Evolutionary conservation across 2,888 invertebrate species (phyloP).

Genomic region (Ischnura elegans): DNA sequence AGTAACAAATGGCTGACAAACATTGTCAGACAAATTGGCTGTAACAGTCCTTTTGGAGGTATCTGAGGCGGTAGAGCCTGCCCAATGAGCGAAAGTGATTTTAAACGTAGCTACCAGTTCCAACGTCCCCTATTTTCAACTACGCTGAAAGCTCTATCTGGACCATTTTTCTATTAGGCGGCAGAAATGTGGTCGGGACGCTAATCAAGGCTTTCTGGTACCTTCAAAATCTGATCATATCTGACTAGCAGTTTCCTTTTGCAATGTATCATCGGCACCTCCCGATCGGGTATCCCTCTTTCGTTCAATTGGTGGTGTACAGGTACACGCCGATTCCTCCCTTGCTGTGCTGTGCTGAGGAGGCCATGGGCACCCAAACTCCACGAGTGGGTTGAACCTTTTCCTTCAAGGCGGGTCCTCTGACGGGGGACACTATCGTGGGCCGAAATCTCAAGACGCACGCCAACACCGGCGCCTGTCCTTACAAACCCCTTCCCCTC

Average conservation of each 20-base stretch:
- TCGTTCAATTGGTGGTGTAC: neutral
- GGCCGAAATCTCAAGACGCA: constrained; percentile 59
- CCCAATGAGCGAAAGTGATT: too few relatives aligned
- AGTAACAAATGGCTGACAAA: too few relatives aligned
- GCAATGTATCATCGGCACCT: neutral
- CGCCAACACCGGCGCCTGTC: constrained; percentile 65
- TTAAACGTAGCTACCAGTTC: too few relatives aligned
- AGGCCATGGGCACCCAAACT: constrained; percentile 10
- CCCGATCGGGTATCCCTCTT: too few relatives aligned
- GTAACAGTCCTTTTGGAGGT: too few relatives aligned
- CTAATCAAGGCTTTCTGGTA: neutral
- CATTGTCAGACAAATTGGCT: too few relatives aligned
- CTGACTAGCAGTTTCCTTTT: neutral
- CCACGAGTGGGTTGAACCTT: constrained; percentile 48
- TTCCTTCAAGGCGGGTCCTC: constrained; percentile 53
- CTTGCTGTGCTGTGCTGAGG: neutral
- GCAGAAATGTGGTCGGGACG: neutral
- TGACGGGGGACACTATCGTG: constrained; percentile 54
- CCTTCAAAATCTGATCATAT: neutral
- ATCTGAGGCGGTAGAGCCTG: too few relatives aligned
- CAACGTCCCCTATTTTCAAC: too few relatives aligned
- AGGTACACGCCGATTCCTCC: constrained; percentile 19
- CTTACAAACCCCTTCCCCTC: constrained; percentile 33
- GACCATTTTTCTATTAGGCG: too few relatives aligned
- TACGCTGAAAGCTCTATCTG: too few relatives aligned